Conservation (phyloP, 2,113 vertebrate species). For the Hippocampus mohnikei region DNA sequence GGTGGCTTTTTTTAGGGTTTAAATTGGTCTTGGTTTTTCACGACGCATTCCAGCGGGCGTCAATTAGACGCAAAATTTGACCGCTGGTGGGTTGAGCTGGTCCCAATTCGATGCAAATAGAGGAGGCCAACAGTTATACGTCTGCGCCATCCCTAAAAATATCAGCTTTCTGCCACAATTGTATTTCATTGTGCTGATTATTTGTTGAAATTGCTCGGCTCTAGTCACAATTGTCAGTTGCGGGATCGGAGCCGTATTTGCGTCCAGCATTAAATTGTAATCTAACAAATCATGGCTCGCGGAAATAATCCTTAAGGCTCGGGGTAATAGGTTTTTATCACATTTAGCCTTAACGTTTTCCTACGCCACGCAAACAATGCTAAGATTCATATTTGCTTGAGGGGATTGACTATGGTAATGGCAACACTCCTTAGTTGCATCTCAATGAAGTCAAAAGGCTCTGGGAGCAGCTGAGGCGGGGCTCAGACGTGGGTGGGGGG, state of each 20-base stretch:
- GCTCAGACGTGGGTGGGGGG: not conserved
- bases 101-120: too few relatives aligned
- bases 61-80: too few relatives aligned
- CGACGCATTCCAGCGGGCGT: too few relatives aligned
- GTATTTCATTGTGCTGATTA: constrained; percentile 28
- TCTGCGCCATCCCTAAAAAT: not conserved
- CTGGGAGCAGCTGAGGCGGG: constrained; percentile 21
- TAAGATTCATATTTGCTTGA: constrained; percentile 48
- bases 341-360: constrained; percentile 55
- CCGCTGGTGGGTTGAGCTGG: too few relatives aligned
- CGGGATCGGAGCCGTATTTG: constrained; percentile 20
- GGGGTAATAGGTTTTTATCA: constrained; percentile 42
- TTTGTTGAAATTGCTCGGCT: constrained; percentile 25
- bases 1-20: too few relatives aligned
- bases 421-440: constrained; percentile 41
- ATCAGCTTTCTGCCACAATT: not conserved
- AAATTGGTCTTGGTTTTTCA: too few relatives aligned
- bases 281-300: constrained; percentile 41
- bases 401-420: constrained; percentile 60
- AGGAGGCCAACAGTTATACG: too few relatives aligned
- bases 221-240: constrained; percentile 20
- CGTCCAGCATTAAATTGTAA: constrained; percentile 35
- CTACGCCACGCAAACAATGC: constrained; percentile 53
- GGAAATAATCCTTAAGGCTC: constrained; percentile 37
- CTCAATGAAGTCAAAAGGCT: constrained; percentile 47